Percentiles rank a stretch among this genome's conserved stretches.
Conservation (phyloP, 1,140 invertebrate species). For the Homalodisca vitripennis region DNA sequence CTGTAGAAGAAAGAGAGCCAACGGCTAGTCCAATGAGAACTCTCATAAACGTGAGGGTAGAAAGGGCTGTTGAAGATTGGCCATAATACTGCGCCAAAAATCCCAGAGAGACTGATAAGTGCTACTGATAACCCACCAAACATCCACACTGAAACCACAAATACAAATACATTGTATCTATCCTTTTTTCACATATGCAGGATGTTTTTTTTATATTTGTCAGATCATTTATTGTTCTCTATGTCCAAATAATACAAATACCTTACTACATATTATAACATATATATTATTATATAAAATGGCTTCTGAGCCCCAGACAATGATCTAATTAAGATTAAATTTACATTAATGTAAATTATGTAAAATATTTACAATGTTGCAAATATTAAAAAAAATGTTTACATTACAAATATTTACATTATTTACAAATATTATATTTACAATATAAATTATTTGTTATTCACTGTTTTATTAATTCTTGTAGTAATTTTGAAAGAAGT, state of each 20-base stretch:
- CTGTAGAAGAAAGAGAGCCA: slow-evolving; percentile 61
- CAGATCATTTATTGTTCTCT: background rate
- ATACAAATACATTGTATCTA: background rate
- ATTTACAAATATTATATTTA: no score
- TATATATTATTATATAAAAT: background rate
- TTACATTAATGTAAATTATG: no score
- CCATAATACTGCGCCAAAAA: slow-evolving; percentile 60
- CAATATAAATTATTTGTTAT: no score
- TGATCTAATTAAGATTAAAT: background rate
- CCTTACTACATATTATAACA: background rate
- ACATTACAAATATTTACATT: no score
- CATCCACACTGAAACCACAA: slow-evolving; percentile 55
- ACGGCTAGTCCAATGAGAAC: slow-evolving; percentile 66
- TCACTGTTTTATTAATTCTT: no score
- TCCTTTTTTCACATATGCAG: background rate
- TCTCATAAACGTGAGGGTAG: slow-evolving; percentile 58
- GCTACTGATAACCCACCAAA: slow-evolving; percentile 60
- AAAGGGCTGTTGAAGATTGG: slow-evolving; percentile 57
- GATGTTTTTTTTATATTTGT: background rate
- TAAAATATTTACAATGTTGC: no score
- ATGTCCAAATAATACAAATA: background rate
- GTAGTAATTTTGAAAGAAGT: no score
- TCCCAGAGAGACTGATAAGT: slow-evolving; percentile 60
- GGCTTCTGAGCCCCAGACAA: background rate
- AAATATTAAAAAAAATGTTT: no score